Percentiles rank a stretch among this genome's conserved stretches.
phyloP scores from a whole-genome alignment of 2,113 vertebrate genomes.

The Rhinopomastus cyanomelas region DNA sequence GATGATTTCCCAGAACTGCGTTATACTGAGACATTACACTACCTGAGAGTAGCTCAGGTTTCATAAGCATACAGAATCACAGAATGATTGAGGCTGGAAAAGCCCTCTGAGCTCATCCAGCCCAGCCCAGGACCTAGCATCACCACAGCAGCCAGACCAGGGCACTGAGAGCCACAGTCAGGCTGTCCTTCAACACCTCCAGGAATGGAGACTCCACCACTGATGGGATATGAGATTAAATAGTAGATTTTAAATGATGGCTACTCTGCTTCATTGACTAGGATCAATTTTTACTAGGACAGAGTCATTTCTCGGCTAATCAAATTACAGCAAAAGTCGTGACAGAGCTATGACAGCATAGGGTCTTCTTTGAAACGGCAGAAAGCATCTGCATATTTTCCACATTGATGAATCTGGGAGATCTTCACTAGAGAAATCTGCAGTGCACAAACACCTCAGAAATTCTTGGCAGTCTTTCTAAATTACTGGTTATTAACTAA shows the following conservation, averaged over 20 bases:
- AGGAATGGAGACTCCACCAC: too few relatives aligned
- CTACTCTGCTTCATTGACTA: not conserved
- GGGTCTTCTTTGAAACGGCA: not conserved
- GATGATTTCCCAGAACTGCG: conserved; percentile 3
- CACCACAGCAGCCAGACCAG: too few relatives aligned
- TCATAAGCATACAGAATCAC: not conserved
- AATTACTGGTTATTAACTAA: not conserved
- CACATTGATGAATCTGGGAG: not conserved
- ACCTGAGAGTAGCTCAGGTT: conserved; percentile 2
- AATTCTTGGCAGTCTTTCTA: not conserved
- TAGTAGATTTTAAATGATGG: not conserved
- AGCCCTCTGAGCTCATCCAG: too few relatives aligned
- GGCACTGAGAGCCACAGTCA: too few relatives aligned
- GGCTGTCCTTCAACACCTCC: too few relatives aligned
- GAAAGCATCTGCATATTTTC: not conserved
- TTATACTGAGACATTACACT: not conserved
- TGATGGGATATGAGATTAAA: too few relatives aligned
- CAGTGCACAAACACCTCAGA: not conserved
- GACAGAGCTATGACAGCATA: not conserved
- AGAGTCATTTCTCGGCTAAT: not conserved
- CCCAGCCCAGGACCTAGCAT: too few relatives aligned
- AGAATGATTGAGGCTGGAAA: too few relatives aligned
- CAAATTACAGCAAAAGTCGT: not conserved
- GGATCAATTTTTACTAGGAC: not conserved
- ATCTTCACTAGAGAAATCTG: not conserved